Base-by-base conservation (phyloP, 2,888 invertebrate genomes). In the Phalera bucephala region DNA sequence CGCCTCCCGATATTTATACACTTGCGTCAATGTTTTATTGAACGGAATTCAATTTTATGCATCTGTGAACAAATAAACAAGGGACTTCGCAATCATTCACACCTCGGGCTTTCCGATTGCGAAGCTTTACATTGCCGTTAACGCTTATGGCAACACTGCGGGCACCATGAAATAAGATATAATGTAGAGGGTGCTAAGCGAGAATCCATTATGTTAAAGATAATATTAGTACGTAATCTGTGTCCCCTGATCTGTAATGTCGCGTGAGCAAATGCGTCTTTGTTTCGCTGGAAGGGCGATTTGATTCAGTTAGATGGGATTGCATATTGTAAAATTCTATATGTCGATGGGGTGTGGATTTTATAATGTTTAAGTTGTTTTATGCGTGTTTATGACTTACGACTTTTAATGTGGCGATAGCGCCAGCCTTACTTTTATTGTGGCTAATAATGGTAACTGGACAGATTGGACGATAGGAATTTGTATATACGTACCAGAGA, bases 241-340 rank as follows among this genome's bases (percentile, higher is more conserved):
- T 57, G 46, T 56, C 56, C 53, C 52, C 55, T 76, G 79, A 81
- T 79, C 78, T 73, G 45, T 76, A 72, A 80, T 76, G 72, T 70
- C 70, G 61, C 62, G 61, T 59, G 53, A 12, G 25, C 14, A 27
- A 27, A 27, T 27, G 60, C 58, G 52, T 52, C n/a, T n/a, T 3
- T 57, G 51, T 45, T 47, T 17, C 17, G 3, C 17, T 44, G 54
- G 54, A 52, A 62, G 84, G 80, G 77, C 61, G 72, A 83, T 86
- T 83, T 53, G 80, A 37, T 41, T 53, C 77, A 79, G 80, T 71
- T 59, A 61, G 62, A 54, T 61, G 39, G 56, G 76, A 77, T 76
- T 78, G 72, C 64, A 65, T 69, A 61, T 72, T 56, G 46, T 38
- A 28, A 40, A 14, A 40, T 34, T n/a, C n/a, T n/a, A n/a, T n/a